Evolutionary conservation across 2,113 vertebrate species (phyloP), one percentile per base, ranked within the genome.

Genomic region (Meriones unguiculatus): DNA sequence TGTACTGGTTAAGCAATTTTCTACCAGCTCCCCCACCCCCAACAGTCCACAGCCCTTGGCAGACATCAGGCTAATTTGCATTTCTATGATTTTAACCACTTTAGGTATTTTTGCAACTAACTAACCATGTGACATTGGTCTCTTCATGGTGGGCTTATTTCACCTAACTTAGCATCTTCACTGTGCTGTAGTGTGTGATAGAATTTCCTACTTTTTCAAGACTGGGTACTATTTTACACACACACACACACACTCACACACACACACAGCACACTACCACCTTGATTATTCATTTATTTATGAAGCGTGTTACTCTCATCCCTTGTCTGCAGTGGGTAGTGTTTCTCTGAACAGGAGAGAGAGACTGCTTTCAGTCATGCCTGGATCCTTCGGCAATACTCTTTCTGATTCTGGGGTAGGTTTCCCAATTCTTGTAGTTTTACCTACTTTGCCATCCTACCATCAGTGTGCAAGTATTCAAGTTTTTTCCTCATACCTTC

Each of bases 21-120:
- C 2, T 28, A 80, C 54, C 41, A 69, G 5, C 6, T 54, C 2
- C 18, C 17, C 5, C 10, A 0, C 2, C 5, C 10, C 0, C 2
- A 7, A 28, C 8, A 90, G 11, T 9, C 50, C 30, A 30, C 11
- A 13, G 65, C 8, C 67, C 59, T 69, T 67, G n/a, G 25, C n/a
- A 81, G 12, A 38, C 24, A 87, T 25, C 13, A 69, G 59, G 81
- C 59, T 38, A 65, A 24, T 69, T 30, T 87, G 7, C 50, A 15
- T 59, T 87, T 87, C 76, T 76, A n/a, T 67, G 65, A 93, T 67
- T 54, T 93, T 91, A 57, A 30, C 54, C n/a, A 35, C 12, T 18
- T 73, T 59, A 91, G 75, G 15, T 75, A 50, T 52, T 67, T n/a
- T 59, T 32, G 7, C 73, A 57, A 73, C 52, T 73, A 18, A 3